These are phyloP conservation scores for Pangasius sanitwongsei DNA, from an alignment of 2,797 vertebrate genomes.

Conservation along the genomic window DNA sequence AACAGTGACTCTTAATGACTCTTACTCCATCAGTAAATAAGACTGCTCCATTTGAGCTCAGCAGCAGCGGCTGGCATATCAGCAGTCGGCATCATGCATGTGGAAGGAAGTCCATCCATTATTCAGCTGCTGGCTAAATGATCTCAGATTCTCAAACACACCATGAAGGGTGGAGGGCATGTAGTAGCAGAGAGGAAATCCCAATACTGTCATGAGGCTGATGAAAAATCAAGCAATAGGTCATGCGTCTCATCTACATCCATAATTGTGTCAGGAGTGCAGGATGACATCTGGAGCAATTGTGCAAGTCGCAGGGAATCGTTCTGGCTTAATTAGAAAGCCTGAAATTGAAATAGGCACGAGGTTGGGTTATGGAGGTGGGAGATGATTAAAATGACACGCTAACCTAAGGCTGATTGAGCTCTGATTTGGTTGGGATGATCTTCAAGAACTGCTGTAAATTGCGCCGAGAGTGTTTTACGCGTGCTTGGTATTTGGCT, in stretches of 20 bases:
- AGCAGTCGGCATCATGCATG: conserved; percentile 45
- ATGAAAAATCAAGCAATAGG: conserved; percentile 50
- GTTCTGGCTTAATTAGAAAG: conserved; percentile 46
- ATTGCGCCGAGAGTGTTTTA: conserved; percentile 12
- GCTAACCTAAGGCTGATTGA: conserved; percentile 48
- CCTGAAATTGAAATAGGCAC: conserved; percentile 48
- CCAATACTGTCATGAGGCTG: conserved; percentile 37
- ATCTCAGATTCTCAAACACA: conserved; percentile 50
- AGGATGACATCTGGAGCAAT: conserved; percentile 51
- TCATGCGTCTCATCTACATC: conserved; percentile 49
- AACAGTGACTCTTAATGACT: conserved; percentile 27
- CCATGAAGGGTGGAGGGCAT: conserved; percentile 32
- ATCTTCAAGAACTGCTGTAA: conserved; percentile 19
- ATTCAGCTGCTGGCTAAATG: conserved; percentile 58
- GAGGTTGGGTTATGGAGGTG: conserved; percentile 33
- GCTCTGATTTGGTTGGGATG: conserved; percentile 27
- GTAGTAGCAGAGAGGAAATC: conserved; percentile 55
- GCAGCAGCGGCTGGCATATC: conserved; percentile 42
- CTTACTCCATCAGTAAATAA: conserved; percentile 36
- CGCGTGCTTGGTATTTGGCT: conserved; percentile 12
- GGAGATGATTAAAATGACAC: conserved; percentile 49
- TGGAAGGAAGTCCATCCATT: conserved; percentile 54
- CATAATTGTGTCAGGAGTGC: conserved; percentile 51
- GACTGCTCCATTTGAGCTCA: conserved; percentile 45
- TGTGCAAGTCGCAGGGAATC: conserved; percentile 41